Conservation (phyloP, 2,888 invertebrate species). For the Ecdyonurus torrentis region DNA sequence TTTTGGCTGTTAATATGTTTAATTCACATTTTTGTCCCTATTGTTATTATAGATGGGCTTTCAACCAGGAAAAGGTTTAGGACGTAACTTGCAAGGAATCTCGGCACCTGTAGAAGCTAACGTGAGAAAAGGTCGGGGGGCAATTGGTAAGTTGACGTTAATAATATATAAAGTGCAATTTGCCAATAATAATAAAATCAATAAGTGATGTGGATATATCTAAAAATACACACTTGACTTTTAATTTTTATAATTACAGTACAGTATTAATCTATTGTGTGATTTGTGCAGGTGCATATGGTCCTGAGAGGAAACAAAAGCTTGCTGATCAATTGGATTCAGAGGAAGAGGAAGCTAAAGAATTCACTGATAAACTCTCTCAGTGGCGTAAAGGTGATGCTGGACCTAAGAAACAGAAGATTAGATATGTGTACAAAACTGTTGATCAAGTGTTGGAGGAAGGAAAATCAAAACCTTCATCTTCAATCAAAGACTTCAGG, state of each 20-base stretch:
- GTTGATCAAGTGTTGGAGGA: constrained; percentile 82
- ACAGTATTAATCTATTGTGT: not conserved
- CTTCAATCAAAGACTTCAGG: constrained; percentile 13
- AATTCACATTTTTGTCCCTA: not conserved
- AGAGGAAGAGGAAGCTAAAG: constrained; percentile 35
- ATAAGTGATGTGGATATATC: too few relatives aligned
- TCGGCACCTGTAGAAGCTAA: constrained; percentile 89
- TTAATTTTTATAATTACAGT: not conserved
- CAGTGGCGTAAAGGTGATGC: constrained; percentile 49
- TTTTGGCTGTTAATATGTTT: not conserved
- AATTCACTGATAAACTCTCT: constrained; percentile 41
- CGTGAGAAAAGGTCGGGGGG: constrained; percentile 81
- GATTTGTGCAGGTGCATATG: constrained; percentile 49
- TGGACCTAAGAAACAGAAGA: constrained; percentile 36
- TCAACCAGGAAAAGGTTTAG: constrained; percentile 89
- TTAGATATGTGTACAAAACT: constrained; percentile 65
- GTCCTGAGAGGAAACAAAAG: constrained; percentile 46
- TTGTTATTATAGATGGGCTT: constrained; percentile 76
- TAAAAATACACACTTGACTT: not conserved
- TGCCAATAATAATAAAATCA: too few relatives aligned
- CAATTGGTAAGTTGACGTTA: constrained; percentile 42
- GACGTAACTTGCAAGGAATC: constrained; percentile 91
- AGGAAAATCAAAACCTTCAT: constrained; percentile 37
- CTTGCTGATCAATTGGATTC: constrained; percentile 24
- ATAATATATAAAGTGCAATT: not conserved